Evolutionary conservation across 2,888 invertebrate genomes (phyloP), one percentile per base, ranked within the genome.

Genomic region (Alcis repandata): DNA sequence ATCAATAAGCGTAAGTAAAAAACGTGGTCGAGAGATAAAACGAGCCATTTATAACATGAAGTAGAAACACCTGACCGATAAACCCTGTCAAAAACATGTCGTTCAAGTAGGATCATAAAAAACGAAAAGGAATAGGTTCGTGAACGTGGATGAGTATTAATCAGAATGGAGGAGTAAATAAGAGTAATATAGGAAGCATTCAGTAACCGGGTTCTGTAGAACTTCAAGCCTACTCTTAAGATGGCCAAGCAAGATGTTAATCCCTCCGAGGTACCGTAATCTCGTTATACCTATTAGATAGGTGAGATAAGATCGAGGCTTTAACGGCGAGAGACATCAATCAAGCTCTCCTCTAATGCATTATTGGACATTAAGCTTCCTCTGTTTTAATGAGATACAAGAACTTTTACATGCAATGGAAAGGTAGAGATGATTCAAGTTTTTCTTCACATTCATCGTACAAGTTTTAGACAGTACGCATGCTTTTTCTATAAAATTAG

Each of bases 221-320:
- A 49, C 6, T 52, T 62, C 57, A 61, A 67, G 63, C 54, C 22
- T 41, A 58, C 27, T 59, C 53, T 62, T 61, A 63, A 59, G 75
- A 70, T 74, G 75, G 82, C 78, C 78, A 79, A 82, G 83, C 80
- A 79, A 79, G 79, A 85, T 84, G 81, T 81, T 83, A 85, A 86
- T 86, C 77, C 79, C 78, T 79, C 68, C 73, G 77, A 74, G 78
- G 80, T 89, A 87, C 90, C 88, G 90, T 88, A 86, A 90, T 89
- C 88, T 88, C 84, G 86, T 89, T 89, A 88, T 86, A 86, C 82
- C 83, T 84, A 87, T 89, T 87, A 86, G 84, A 87, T 83, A 80
- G 81, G 78, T 72, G 73, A 83, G 88, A 89, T 88, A 86, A 83
- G 77, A 88, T 88, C 86, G 80, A 78, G 79, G 80, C 84, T 84